phyloP scores from a whole-genome alignment of 2,113 vertebrate genomes.

The Phocoena sinus region DNA sequence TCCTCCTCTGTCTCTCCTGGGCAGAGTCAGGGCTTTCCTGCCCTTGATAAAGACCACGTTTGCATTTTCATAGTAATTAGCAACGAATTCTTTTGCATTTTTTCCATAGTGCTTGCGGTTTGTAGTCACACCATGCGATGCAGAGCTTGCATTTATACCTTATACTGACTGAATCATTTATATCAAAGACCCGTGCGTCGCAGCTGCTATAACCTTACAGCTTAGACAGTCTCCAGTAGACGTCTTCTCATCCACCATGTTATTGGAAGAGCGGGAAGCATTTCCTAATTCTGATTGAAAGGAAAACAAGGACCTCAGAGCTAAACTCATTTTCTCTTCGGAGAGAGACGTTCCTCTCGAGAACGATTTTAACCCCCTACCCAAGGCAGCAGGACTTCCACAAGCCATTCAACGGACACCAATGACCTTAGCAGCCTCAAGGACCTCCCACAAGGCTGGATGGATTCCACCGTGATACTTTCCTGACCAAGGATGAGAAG shows the following conservation, averaged over 20 bases:
- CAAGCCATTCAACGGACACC: background rate
- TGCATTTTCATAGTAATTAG: conserved; percentile 33
- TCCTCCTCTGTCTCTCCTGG: background rate
- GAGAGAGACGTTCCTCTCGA: background rate
- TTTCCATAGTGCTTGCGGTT: background rate
- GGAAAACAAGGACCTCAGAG: conserved; percentile 68
- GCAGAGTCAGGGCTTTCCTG: background rate
- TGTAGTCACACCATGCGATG: background rate
- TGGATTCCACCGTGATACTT: background rate
- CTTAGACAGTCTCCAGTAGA: background rate
- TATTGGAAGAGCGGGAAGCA: background rate
- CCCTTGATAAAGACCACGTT: background rate
- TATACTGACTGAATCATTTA: background rate
- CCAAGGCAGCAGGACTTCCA: background rate
- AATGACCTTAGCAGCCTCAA: background rate
- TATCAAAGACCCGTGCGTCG: background rate
- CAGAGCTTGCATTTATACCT: background rate
- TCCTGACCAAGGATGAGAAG: background rate
- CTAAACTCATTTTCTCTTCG: conserved; percentile 76
- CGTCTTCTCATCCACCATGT: background rate
- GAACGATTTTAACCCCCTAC: background rate
- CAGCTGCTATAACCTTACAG: background rate
- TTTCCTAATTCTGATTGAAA: background rate
- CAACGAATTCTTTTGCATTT: background rate
- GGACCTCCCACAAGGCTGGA: conserved; percentile 2